Evolutionary conservation across 2,888 invertebrate genomes (phyloP), one percentile per base, ranked within the genome.

Genomic region (Polydrusus cervinus): DNA sequence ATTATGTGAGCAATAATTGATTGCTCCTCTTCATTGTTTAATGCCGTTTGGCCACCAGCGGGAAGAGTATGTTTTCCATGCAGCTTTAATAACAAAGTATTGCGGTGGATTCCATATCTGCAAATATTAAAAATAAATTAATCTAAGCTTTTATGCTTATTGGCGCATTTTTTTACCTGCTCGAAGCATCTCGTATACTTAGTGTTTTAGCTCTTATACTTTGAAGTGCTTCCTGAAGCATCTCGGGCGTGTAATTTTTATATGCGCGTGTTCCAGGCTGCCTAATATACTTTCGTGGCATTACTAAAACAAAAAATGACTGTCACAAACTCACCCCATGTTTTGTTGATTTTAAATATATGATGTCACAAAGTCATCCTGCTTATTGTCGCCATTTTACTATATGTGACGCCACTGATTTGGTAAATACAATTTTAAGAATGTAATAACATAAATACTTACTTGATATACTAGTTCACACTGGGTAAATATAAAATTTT

Each of bases 31-130:
- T 49, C 38, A 3, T 66, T 66, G 25, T 47, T 6, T 49, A 49
- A 16, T 16, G 66, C 66, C 43, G 66, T 66, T 51, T 66, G 66
- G 30, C 66, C 66, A 66, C 66, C 66, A 66, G 8, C n/a, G 51
- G 51, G 14, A 30, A 13, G 3, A 10, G 47, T 47, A 8, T 47
- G 16, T 47, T 47, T 47, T 47, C 47, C 47, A 47, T 47, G 62
- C 1, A 43, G 3, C 40, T 43, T 62, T 43, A 20, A 11, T 20
- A 40, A 62, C 6, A 43, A 11, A 11, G 45, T 62, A 11, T 62
- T 62, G 43, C 62, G 20, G 55, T 53, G 53, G 9, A 53, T 61
- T 61, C 16, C 18, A 62, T 62, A 62, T 20, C 62, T 62, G 60
- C 34, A 38, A 60, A 60, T 60, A 60, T 18, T 25, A 20, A 57